Percentiles rank a stretch among this genome's conserved stretches.
Conservation (phyloP, 2,113 vertebrate species). For the Tretioscincus oriximinensis region DNA sequence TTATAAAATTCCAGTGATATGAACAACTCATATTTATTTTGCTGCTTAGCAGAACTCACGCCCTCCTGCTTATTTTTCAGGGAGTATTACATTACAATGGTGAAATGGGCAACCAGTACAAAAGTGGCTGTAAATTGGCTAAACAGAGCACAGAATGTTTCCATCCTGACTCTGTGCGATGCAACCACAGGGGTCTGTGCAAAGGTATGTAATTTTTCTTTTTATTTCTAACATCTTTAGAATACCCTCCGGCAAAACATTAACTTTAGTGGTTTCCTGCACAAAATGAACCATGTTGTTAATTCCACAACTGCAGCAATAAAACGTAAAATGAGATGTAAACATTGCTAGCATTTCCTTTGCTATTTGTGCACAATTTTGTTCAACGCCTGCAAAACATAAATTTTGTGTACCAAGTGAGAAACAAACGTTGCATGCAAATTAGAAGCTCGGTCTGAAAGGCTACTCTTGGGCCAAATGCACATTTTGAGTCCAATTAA, state of each 20-base stretch:
- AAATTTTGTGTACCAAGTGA: neutral
- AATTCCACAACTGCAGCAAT: neutral
- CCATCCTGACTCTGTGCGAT: slow-evolving; percentile 92
- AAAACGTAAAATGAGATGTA: neutral
- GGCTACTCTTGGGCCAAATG: too few relatives aligned
- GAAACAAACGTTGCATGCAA: neutral
- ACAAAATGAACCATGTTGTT: neutral
- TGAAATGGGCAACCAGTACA: slow-evolving; percentile 95
- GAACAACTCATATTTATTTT: rapidly evolving
- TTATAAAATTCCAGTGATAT: neutral
- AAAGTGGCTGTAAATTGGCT: slow-evolving; percentile 97
- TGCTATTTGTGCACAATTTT: neutral
- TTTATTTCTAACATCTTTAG: neutral
- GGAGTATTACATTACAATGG: slow-evolving; percentile 96
- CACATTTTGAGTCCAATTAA: too few relatives aligned
- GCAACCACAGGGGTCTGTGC: slow-evolving; percentile 95
- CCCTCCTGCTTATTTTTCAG: slow-evolving; percentile 61
- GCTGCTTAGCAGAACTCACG: neutral
- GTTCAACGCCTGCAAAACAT: neutral
- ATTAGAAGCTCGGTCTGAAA: neutral
- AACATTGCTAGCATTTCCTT: neutral
- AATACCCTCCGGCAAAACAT: neutral
- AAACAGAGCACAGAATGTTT: slow-evolving; percentile 95
- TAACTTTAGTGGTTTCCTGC: neutral
- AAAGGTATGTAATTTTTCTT: slow-evolving; percentile 77